Base-by-base conservation (phyloP, 2,797 vertebrate species). In the Platalea minor region DNA sequence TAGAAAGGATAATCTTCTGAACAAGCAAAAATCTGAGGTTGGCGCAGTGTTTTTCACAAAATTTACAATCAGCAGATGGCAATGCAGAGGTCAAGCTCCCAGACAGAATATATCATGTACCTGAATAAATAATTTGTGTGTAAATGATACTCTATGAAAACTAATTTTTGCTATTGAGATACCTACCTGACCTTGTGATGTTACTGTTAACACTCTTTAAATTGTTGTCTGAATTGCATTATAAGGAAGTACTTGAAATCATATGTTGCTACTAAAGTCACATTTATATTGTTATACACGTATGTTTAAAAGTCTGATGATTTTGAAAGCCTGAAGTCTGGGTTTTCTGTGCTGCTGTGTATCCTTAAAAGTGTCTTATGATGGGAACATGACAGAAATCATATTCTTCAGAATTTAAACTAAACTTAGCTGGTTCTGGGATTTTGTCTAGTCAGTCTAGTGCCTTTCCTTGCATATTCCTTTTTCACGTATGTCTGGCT, bases 1-100 rank as follows among this genome's bases (percentile, higher is more conserved):
- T 93, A 93, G 89, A 69, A 91, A 95, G 76, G 79, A 88, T 97
- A 87, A 95, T 96, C 95, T 93, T 95, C 92, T 94, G 94, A 95
- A 96, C 89, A 93, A 89, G 87, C 69, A 53, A 92, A 96, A 92
- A 88, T 75, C 68, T 63, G 45, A 91, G 73, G 46, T 33, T 96
- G 89, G 57, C 0, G 0, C 72, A 78, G 14, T 69, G 39, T 88
- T 93, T 92, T 95, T 95, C 54, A n/a, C 61, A 78, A 91, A 94
- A 95, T 95, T 95, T 96, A 64, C 75, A 88, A 81, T 96, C 88
- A 69, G 87, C 94, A 88, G 92, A 94, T 94, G 86, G 72, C 73
- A 94, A 95, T 93, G 69, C 78, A 92, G 81, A 96, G 93, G 93
- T 96, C 90, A 95, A 51, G 79, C 84, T 96, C 61, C 23, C 54